Base-by-base conservation (phyloP, 2,888 invertebrate species). In the Andrena minutula region DNA sequence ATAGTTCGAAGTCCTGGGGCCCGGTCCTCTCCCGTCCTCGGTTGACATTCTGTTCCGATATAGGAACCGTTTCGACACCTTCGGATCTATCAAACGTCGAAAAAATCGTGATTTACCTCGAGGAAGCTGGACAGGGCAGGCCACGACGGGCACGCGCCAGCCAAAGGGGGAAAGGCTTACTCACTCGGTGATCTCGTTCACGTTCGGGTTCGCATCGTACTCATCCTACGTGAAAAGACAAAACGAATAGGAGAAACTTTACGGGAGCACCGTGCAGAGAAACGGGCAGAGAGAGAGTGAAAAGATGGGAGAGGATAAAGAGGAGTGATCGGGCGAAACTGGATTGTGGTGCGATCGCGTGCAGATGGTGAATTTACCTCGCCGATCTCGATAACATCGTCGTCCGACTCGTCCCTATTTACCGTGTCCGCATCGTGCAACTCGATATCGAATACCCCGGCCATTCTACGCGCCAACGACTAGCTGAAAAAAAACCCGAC, bases 381-480 rank as follows among this genome's bases (percentile, higher is more conserved):
- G 95, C 98, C 97, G 88, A 97, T 95, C 93, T 97, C 97, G 93
- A 98, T 97, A 94, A 97, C 96, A 95, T 99, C 98, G 94, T 98
- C 98, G 90, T 98, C 97, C 92, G 97, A 97, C 93, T 97, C 96
- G 94, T 97, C 97, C 92, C 95, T 96, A 88, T 96, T 95, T 89
- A 95, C 95, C 85, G 95, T 94, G 93, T 96, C 96, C 84, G 94
- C 95, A 93, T 96, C 96, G 92, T 96, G 96, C 93, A 98, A 95
- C 95, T 98, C 98, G 94, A 98, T 96, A 95, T 98, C 98, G 94
- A 98, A 98, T 94, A 98, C 97, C 94, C 97, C 98, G 94, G 97
- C 97, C 96, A 97, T 97, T 79, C 85, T 79, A 76, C 47, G 64
- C 56, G 65, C 70, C 23, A 56, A 12, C 56, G 51, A 58, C 60